Percentiles rank a stretch among this genome's conserved stretches.
These are phyloP conservation scores for Melanophora roralis DNA, from an alignment of 2,888 invertebrate species.

Conservation along the genomic window DNA sequence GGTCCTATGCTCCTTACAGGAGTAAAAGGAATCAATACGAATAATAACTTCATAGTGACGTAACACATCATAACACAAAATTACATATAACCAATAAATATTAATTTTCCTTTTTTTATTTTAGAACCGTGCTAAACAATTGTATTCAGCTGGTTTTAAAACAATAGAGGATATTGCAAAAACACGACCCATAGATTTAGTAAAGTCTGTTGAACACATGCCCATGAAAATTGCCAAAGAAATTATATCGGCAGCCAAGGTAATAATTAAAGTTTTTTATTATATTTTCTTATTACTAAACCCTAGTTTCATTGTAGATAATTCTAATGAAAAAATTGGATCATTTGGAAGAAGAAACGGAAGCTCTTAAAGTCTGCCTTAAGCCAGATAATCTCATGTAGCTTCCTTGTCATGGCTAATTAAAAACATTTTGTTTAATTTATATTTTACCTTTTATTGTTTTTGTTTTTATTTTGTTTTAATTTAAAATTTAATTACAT, in stretches of 20 bases:
- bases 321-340: constrained; percentile 91
- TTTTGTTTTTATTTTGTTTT: constrained; percentile 48
- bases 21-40: too few species aligned
- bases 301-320: constrained; percentile 79
- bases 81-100: too few species aligned
- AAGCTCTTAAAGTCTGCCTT: constrained; percentile 77
- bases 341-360: constrained; percentile 89
- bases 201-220: constrained; percentile 83
- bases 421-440: constrained; percentile 1
- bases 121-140: constrained; percentile 87
- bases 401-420: neutral
- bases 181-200: constrained; percentile 82
- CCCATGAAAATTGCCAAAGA: constrained; percentile 85
- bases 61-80: too few species aligned
- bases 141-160: constrained; percentile 89
- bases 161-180: constrained; percentile 86
- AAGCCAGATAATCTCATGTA: constrained; percentile 47
- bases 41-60: too few species aligned
- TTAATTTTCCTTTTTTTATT: constrained; percentile 20
- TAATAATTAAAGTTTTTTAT: constrained; percentile 46
- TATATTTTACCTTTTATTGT: constrained; percentile 30
- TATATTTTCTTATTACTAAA: neutral
- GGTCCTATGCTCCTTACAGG: too few species aligned
- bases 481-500: constrained; percentile 34
- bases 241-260: constrained; percentile 91